A percentile compares a stretch with the other conserved stretches of the same genome.
phyloP scores from a whole-genome alignment of 2,113 vertebrate species.

The Rhinopomastus cyanomelas region DNA sequence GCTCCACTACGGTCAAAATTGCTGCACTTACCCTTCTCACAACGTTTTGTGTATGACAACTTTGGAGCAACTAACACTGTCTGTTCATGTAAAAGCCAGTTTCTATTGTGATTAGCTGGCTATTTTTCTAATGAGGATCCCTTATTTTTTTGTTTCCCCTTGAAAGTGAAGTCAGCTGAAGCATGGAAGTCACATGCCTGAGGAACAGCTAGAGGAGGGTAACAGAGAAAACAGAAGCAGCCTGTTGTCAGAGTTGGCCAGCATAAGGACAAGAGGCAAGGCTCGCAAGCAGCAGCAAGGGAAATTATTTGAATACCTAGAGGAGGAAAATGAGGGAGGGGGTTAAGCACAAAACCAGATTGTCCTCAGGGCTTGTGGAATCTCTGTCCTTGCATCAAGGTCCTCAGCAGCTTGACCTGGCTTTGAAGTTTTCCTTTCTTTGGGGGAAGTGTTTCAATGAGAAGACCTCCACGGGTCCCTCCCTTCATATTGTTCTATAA shows the following conservation, averaged over 20 bases:
- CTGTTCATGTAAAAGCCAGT: background rate
- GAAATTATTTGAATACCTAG: background rate
- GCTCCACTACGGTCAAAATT: background rate
- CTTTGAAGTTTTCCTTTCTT: background rate
- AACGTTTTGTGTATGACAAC: background rate
- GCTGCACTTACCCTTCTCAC: background rate
- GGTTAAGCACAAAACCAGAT: background rate
- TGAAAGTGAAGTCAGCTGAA: background rate
- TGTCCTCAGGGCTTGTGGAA: background rate
- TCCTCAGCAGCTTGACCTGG: background rate
- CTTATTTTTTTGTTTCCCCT: background rate
- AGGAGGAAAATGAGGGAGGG: fast-evolving
- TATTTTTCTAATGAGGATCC: background rate
- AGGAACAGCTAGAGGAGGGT: background rate
- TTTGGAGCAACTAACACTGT: background rate
- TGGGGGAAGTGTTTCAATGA: background rate
- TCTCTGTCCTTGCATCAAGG: background rate
- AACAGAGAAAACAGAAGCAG: background rate
- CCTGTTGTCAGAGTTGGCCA: background rate
- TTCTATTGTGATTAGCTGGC: background rate
- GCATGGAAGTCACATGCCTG: background rate
- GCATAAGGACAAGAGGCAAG: background rate
- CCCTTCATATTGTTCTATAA: background rate
- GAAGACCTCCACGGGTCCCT: background rate
- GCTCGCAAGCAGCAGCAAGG: background rate